Percentiles rank a stretch among this genome's conserved stretches.
These are phyloP conservation scores for Drosophila sp. DNA, from an alignment of 1,140 invertebrate species.

Conservation along the genomic window DNA sequence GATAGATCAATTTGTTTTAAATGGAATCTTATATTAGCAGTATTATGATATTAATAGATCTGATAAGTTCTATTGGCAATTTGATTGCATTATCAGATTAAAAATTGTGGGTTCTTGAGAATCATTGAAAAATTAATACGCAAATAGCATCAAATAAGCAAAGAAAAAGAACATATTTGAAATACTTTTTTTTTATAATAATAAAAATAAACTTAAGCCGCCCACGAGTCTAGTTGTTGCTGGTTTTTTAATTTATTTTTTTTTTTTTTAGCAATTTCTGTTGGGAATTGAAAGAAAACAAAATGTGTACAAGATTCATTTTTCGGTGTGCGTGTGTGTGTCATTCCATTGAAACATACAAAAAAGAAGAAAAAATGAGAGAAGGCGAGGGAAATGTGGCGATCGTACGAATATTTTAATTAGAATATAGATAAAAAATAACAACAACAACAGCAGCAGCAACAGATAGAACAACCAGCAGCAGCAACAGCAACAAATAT, in stretches of 20 bases:
- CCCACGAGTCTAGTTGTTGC: conserved; percentile 51
- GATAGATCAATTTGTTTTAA: too few relatives aligned
- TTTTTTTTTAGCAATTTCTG: conserved; percentile 45
- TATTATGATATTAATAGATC: too few relatives aligned
- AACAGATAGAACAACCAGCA: conserved; percentile 26
- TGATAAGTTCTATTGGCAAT: neutral
- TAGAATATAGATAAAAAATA: conserved; percentile 78
- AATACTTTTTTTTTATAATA: conserved; percentile 42
- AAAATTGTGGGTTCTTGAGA: conserved; percentile 2
- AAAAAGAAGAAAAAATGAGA: conserved; percentile 55
- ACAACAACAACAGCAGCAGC: conserved; percentile 46
- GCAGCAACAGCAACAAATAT: conserved; percentile 64
- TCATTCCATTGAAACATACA: conserved; percentile 38
- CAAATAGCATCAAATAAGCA: conserved; percentile 11
- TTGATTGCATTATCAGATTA: conserved; percentile 3
- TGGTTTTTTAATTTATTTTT: conserved; percentile 13
- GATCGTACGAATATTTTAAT: conserved; percentile 78
- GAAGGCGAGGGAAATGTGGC: conserved; percentile 37
- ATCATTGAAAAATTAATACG: conserved; percentile 12
- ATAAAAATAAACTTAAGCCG: conserved; percentile 52
- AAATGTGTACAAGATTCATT: conserved; percentile 50
- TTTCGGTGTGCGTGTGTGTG: conserved; percentile 15
- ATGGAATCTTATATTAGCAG: neutral
- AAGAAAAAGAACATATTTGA: conserved; percentile 37
- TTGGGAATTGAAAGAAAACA: conserved; percentile 35